Evolutionary conservation across 2,113 vertebrate genomes (phyloP).

Genomic region (Chinchilla lanigera): DNA sequence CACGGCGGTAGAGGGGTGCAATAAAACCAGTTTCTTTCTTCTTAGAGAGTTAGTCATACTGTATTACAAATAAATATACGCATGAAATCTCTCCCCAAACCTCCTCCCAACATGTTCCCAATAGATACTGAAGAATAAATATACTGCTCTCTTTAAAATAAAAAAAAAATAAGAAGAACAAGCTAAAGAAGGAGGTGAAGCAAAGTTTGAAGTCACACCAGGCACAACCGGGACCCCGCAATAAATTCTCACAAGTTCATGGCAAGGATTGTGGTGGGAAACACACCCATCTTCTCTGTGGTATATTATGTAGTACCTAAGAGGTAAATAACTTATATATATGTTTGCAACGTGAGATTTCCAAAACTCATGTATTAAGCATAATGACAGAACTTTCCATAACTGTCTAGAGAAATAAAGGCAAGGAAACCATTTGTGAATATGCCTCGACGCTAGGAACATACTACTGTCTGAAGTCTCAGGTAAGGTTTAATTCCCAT

Average conservation of each 20-base stretch:
- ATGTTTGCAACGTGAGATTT: neutral
- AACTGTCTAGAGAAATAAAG: constrained; percentile 11
- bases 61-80: neutral
- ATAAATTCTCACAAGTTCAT: neutral
- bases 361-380: neutral
- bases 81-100: rapidly evolving
- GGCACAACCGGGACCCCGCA: neutral
- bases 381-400: neutral
- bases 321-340: neutral
- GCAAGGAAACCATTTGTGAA: constrained; percentile 18
- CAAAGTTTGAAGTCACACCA: neutral
- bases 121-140: neutral
- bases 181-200: neutral
- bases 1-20: no score
- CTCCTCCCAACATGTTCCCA: neutral
- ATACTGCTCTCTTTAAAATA: no score
- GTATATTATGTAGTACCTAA: neutral
- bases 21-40: constrained; percentile 13
- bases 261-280: rapidly evolving
- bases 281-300: neutral
- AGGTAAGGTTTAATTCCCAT: neutral
- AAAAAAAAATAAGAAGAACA: neutral
- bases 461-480: neutral
- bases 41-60: neutral
- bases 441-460: neutral